Base-by-base conservation (phyloP, 1,140 invertebrate species). In the Aporrectodea caliginosa region DNA sequence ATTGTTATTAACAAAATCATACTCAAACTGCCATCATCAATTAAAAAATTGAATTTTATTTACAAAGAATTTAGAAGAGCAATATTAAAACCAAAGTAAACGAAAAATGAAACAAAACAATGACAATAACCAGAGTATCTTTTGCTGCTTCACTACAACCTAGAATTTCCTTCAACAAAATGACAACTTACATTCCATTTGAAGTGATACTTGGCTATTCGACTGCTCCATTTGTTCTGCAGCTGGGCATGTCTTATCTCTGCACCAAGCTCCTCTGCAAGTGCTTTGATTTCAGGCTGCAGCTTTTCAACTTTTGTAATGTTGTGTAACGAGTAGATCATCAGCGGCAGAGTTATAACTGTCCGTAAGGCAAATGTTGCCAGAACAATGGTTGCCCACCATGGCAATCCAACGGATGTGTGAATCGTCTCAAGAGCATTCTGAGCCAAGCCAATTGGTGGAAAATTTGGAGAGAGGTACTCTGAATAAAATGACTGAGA, bases 351-450 rank as follows among this genome's bases (percentile, higher is more conserved):
- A 27, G 93, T 94, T 72, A 95, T 88, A 22, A 89, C 35, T 16
- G 89, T 87, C 84, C 94, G 89, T 69, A 94, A 84, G 6, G 92
- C 77, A 75, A 94, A 84, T 12, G 94, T 94, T 14, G 92, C 90
- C 0, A 93, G 79, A 1, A 93, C 84, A 79, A 96, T 93, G 22
- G 92, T 91, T 0, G 91, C 90, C 93, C 94, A 95, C 94, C 94
- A 96, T 69, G 94, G 92, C 30, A 95, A 85, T 2, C 93, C 93
- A 2, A 91, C 91, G 2, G 84, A 84, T 78, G 92, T 91, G 87
- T 96, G 94, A 35, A 94, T 86, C 77, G 88, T 85, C 70, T 92
- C 83, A 31, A 94, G 84, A 31, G 89, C 89, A 78, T 93, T 90
- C 88, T 94, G 93, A 69, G 91, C 88, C 79, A 89, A 89, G 82